Base-by-base conservation (phyloP, 2,797 vertebrate species). In the Eupleurogrammus muticus region DNA sequence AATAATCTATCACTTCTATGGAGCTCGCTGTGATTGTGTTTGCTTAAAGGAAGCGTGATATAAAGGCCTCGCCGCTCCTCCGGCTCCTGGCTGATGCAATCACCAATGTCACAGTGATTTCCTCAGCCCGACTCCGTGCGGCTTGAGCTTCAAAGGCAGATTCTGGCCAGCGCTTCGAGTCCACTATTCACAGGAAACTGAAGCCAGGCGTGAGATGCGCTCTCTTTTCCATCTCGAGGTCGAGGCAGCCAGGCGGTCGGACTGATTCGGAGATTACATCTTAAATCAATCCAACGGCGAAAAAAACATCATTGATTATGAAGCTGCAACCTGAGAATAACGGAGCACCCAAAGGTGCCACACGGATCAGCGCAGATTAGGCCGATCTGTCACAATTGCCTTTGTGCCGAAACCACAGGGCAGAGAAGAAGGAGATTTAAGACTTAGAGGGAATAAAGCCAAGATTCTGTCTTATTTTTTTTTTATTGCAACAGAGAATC, bases 371-470 rank as follows among this genome's bases (percentile, higher is more conserved):
- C 49, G 20, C 66, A 75, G 73, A 84, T 89, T 85, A 80, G 77
- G 79, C 44, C 44, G 59, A 79, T 78, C 73, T 0, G 60, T 78
- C 80, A 81, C 75, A 46, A 46, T 54, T 13, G 78, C 55, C 77
- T 81, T 85, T 84, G 70, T 72, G 79, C 73, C 69, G 53, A 77
- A 84, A 87, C 66, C 75, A 58, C 67, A 55, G 70, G 40, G 66
- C 74, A 65, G 51, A 63, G 65, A 56, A 67, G 68, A 38, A 23
- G 5, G 62, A 71, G 82, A 84, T 89, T 84, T 77, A 67, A 67
- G 66, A 70, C 68, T 75, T 56, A 51, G 19, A 12, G 21, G 61
- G 48, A 72, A 59, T 59, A 63, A 77, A 77, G 69, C 68, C 68
- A 82, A 83, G 66, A 56, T 73, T 67, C 34, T 40, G 61, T 79